These are phyloP conservation scores for Bugulina stolonifera DNA, from an alignment of 2,888 invertebrate genomes.

Conservation along the genomic window DNA sequence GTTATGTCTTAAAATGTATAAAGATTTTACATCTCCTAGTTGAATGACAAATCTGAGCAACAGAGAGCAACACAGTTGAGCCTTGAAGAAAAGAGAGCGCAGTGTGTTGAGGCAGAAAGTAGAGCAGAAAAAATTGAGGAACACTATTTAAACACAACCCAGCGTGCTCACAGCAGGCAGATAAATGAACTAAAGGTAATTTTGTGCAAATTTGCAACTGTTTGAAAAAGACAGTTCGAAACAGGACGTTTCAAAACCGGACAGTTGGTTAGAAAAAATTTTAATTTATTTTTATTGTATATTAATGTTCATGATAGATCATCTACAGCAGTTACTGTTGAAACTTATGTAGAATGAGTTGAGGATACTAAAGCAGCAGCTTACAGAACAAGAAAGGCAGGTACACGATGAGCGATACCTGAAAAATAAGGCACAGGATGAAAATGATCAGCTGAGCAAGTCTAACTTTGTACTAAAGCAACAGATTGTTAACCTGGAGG, in stretches of 20 bases:
- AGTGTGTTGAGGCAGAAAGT: constrained; percentile 39
- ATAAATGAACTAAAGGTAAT: constrained; percentile 43
- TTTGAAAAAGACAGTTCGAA: no score
- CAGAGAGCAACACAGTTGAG: constrained; percentile 42
- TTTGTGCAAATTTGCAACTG: no score
- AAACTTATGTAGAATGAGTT: constrained; percentile 48
- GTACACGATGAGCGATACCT: constrained; percentile 47
- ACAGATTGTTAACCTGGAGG: constrained; percentile 41
- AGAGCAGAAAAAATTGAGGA: constrained; percentile 45
- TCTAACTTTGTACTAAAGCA: constrained; percentile 45
- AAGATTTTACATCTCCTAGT: constrained; percentile 32
- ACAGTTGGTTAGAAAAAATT: no score
- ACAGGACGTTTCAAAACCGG: no score
- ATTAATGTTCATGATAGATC: no score
- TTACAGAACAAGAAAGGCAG: constrained; percentile 47
- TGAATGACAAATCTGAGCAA: constrained; percentile 45
- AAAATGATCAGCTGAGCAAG: constrained; percentile 38
- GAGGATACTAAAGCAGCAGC: constrained; percentile 38
- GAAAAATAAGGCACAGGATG: constrained; percentile 43
- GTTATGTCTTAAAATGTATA: not conserved
- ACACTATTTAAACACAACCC: constrained; percentile 42
- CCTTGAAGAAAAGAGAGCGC: constrained; percentile 46
- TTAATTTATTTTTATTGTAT: no score
- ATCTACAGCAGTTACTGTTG: no score
- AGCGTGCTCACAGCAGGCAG: constrained; percentile 41